Conservation (phyloP, 1,140 invertebrate genomes). For the Drosophila nigromelanica region DNA sequence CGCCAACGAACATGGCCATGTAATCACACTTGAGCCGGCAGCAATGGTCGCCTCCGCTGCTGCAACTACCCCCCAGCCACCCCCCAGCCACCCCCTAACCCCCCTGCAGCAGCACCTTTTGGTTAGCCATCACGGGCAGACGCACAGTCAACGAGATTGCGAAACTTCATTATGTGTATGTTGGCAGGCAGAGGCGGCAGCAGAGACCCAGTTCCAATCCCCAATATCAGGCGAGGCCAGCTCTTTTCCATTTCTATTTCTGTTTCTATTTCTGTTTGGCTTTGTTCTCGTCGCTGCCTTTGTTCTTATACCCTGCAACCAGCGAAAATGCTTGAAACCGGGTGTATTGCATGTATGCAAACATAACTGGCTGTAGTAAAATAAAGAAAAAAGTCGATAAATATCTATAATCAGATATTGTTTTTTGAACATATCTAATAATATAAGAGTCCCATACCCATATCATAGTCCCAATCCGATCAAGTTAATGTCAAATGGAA, state of each 20-base stretch:
- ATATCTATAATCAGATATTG: no score
- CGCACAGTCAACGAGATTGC: constrained; percentile 70
- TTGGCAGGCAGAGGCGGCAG: constrained; percentile 33
- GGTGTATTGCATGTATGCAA: not conserved
- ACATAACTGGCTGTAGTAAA: no score
- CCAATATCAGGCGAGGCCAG: constrained; percentile 25
- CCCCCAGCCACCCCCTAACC: constrained; percentile 5
- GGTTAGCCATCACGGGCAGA: constrained; percentile 38
- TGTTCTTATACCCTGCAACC: constrained; percentile 2
- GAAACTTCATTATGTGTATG: constrained; percentile 79
- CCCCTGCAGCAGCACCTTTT: not conserved
- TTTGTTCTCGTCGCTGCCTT: constrained; percentile 60
- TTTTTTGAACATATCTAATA: no score
- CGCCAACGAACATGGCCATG: constrained; percentile 77
- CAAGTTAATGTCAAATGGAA: no score
- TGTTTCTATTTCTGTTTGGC: constrained; percentile 67
- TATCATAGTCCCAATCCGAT: no score
- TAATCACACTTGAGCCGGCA: constrained; percentile 78
- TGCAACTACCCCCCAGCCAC: constrained; percentile 1
- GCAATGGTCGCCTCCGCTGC: constrained; percentile 37
- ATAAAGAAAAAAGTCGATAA: no score
- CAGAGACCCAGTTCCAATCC: constrained; percentile 20
- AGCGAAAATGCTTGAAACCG: not conserved
- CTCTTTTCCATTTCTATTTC: constrained; percentile 75
- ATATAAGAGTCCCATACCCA: no score